Conservation (phyloP, 1,140 invertebrate species). For the Penaeus japonicus region DNA sequence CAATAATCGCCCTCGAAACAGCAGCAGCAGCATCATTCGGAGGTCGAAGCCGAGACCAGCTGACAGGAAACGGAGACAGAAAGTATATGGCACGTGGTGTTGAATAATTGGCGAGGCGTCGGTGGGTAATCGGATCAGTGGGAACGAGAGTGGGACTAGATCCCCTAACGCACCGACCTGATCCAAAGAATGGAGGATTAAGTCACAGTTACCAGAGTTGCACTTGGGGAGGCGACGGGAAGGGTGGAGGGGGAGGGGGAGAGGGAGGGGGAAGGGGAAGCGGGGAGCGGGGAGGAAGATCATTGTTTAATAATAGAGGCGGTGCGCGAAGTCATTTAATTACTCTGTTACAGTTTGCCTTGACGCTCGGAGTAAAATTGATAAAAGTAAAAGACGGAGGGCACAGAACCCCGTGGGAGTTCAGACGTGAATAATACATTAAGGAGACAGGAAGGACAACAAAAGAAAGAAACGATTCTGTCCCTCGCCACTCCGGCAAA, state of each 20-base stretch:
- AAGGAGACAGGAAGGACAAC: constrained; percentile 4
- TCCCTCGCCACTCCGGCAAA: not conserved
- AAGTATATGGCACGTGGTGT: constrained; percentile 8
- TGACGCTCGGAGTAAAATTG: too few relatives aligned
- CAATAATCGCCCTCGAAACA: too few relatives aligned
- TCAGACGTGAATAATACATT: not conserved
- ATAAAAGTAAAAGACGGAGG: too few relatives aligned
- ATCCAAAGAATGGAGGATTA: constrained; percentile 26
- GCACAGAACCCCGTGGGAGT: not conserved
- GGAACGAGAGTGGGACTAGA: constrained; percentile 20
- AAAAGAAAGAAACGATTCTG: not conserved
- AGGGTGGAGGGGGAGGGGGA: not conserved
- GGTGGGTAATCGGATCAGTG: constrained; percentile 10
- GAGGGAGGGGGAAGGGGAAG: not conserved
- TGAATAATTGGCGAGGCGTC: constrained; percentile 29
- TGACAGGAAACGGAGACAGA: not conserved
- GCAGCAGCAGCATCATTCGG: too few relatives aligned
- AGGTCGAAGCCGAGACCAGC: not conserved
- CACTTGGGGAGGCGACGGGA: not conserved
- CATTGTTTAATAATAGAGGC: too few relatives aligned
- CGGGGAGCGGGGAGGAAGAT: not conserved
- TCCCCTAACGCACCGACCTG: constrained; percentile 4
- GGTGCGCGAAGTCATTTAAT: too few relatives aligned
- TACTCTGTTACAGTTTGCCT: too few relatives aligned
- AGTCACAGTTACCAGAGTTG: not conserved